These are phyloP conservation scores for Ophonus ardosiacus DNA, from an alignment of 2,888 invertebrate species.

Conservation along the genomic window DNA sequence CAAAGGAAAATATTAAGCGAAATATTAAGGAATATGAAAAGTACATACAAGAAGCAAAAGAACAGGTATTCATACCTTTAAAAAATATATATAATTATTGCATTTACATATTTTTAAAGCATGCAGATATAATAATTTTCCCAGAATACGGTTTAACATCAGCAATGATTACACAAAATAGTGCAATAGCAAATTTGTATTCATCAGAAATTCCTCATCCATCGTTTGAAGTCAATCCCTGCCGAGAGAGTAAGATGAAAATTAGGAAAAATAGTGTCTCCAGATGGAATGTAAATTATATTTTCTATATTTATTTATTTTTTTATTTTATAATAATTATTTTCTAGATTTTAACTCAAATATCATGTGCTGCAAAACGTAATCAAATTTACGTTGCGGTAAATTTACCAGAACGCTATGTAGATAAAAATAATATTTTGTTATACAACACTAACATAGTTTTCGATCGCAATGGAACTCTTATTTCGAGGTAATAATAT, in stretches of 20 bases:
- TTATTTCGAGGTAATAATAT: neutral
- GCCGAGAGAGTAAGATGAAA: neutral
- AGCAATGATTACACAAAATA: neutral
- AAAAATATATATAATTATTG: neutral
- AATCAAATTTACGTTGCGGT: neutral
- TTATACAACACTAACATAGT: constrained; percentile 3
- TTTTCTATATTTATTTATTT: too few species aligned
- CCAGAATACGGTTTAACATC: neutral
- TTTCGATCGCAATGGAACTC: neutral
- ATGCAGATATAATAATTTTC: neutral
- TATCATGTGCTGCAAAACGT: too few species aligned
- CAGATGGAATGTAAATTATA: neutral
- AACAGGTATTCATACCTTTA: neutral
- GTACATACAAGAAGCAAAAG: neutral
- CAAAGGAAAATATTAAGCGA: neutral
- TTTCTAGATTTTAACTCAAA: neutral
- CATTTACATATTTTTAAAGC: neutral
- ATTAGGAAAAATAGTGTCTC: neutral
- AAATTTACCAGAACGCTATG: neutral
- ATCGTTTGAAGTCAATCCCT: neutral
- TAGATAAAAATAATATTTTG: neutral
- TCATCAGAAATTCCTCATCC: constrained; percentile 5
- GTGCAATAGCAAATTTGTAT: neutral
- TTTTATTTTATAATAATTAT: too few species aligned
- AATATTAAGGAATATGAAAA: constrained; percentile 1